Conservation (phyloP, 1,140 invertebrate species). For the Drosophila arizonae region DNA sequence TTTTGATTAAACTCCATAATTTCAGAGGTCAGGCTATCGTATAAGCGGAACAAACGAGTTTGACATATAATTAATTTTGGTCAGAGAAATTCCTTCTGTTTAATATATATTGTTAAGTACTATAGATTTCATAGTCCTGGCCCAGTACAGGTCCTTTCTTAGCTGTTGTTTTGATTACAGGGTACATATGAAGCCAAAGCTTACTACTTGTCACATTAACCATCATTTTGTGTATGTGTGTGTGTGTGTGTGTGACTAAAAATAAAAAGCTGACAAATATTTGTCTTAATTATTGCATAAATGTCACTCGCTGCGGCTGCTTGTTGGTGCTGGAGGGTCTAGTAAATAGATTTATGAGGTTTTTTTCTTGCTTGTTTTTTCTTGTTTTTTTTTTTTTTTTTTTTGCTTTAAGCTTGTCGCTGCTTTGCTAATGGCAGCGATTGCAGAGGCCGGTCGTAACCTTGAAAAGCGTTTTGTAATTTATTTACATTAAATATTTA, state of each 20-base stretch:
- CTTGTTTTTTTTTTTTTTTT: no score
- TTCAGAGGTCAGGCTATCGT: no score
- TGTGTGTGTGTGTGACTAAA: constrained; percentile 11
- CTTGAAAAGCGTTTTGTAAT: constrained; percentile 76
- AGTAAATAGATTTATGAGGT: constrained; percentile 27
- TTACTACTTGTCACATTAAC: constrained; percentile 17
- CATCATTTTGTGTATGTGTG: background rate
- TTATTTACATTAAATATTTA: constrained; percentile 77
- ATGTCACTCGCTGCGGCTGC: constrained; percentile 18
- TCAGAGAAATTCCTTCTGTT: no score
- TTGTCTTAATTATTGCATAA: constrained; percentile 67
- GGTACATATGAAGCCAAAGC: constrained; percentile 2
- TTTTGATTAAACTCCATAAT: no score
- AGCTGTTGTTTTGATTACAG: background rate
- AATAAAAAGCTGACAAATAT: constrained; percentile 43
- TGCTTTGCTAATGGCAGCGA: constrained; percentile 27
- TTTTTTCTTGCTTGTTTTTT: constrained; percentile 6
- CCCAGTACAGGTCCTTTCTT: background rate
- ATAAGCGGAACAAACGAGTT: no score
- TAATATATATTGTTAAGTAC: no score
- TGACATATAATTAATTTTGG: no score
- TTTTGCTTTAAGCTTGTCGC: background rate
- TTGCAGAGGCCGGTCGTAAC: constrained; percentile 44
- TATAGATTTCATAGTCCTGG: no score
- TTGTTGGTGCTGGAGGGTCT: background rate